Base-by-base conservation (phyloP, 1,140 invertebrate genomes). In the Heliconius melpomene region DNA sequence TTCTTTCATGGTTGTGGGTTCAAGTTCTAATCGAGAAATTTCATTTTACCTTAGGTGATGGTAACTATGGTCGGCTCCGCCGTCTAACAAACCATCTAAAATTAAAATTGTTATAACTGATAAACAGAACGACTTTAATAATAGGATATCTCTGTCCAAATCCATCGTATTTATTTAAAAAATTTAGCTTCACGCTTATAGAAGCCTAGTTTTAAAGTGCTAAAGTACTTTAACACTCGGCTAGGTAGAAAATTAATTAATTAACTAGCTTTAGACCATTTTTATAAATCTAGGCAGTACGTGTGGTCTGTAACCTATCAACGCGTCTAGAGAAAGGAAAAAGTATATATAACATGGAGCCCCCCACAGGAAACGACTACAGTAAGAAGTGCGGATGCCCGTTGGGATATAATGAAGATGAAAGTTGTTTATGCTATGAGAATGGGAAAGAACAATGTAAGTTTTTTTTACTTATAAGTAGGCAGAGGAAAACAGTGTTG, bases 331-430 rank as follows among this genome's bases (percentile, higher is more conserved):
- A n/a, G 2, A 16, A 52, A 26, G 52, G 57, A 13, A 29, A n/a
- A 71, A 18, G 50, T 29, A 13, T 79, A 40, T 82, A 82, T 32
- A 57, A 26, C 3, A 82, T 75, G 6, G 72, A 79, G 7, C 71
- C 46, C 2, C 78, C 78, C 2, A 71, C 57, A 0, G 5, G 57
- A 71, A 16, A 16, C 2, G 80, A 66, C 0, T 78, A 74, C 32
- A 79, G 75, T 20, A 5, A 71, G 16, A 74, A 75, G 13, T 82
- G 81, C 36, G 81, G 81, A 23, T 82, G 81, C 32, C 81, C 81
- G 1, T 46, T 66, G 2, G 78, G 75, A 16, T 82, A 79, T 29
- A 60, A 72, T 75, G 81, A 79, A 26, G 81, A 82, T n/a, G 16
- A 52, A 11, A 40, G 57, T 13, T 82, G 81, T 72, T 75, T 82